phyloP scores from a whole-genome alignment of 2,888 invertebrate genomes.

The Eugnorisma glareosa region DNA sequence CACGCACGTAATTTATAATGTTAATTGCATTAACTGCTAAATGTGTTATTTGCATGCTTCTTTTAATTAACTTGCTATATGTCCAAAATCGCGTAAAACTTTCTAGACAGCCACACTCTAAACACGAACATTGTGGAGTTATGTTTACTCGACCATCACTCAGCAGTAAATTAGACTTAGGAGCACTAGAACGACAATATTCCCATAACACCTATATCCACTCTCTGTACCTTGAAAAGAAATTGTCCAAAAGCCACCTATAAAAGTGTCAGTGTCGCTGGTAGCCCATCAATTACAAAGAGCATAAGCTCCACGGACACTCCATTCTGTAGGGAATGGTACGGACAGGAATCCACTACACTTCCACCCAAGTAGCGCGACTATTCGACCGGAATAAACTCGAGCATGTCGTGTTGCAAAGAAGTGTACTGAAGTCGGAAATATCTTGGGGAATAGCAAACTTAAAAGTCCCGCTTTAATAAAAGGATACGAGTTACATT shows the following conservation, averaged over 20 bases:
- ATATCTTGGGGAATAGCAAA: slow-evolving; percentile 55
- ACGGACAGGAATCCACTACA: slow-evolving; percentile 65
- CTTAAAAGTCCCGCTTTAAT: slow-evolving; percentile 50
- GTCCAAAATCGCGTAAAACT: slow-evolving; percentile 10
- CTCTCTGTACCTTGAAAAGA: slow-evolving; percentile 55
- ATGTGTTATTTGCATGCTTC: slow-evolving; percentile 49
- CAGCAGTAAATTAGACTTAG: slow-evolving; percentile 42
- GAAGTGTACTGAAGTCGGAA: slow-evolving; percentile 49
- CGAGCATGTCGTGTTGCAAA: slow-evolving; percentile 44
- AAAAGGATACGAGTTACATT: slow-evolving; percentile 50
- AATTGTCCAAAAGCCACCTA: slow-evolving; percentile 62
- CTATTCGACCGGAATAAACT: slow-evolving; percentile 61
- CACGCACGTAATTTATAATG: slow-evolving; percentile 51
- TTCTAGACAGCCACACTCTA: neutral
- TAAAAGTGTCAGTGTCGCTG: slow-evolving; percentile 64
- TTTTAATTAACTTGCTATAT: slow-evolving; percentile 36
- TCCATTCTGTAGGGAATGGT: slow-evolving; percentile 60
- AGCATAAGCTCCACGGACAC: slow-evolving; percentile 66
- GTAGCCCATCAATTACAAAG: slow-evolving; percentile 67
- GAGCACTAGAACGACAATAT: slow-evolving; percentile 38
- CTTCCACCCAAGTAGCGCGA: slow-evolving; percentile 40
- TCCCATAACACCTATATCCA: slow-evolving; percentile 46
- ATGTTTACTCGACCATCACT: slow-evolving; percentile 32
- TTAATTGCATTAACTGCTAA: slow-evolving; percentile 31
- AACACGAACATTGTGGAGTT: slow-evolving; percentile 1